A percentile compares a stretch with the other conserved stretches of the same genome.
These are phyloP conservation scores for Anolis sagrei DNA, from an alignment of 2,113 vertebrate genomes.

Conservation along the genomic window DNA sequence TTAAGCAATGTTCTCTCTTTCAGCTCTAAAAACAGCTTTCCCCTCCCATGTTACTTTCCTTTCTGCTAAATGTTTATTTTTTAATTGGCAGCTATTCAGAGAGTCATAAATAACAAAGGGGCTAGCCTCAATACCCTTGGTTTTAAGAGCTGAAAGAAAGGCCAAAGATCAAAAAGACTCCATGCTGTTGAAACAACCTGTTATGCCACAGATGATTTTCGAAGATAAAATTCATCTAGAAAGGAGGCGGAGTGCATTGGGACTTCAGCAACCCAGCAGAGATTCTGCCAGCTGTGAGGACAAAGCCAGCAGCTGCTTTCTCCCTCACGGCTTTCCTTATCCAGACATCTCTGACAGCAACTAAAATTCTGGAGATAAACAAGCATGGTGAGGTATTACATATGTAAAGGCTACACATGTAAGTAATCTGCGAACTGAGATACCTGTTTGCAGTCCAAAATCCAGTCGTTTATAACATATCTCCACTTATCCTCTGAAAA, in stretches of 20 bases:
- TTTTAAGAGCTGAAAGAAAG: constrained; percentile 1
- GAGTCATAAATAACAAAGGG: constrained; percentile 10
- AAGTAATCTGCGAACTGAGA: background rate
- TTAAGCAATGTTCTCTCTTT: constrained; percentile 4
- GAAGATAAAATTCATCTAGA: background rate
- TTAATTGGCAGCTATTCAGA: constrained; percentile 28
- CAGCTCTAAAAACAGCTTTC: background rate
- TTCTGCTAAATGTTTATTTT: constrained; percentile 15
- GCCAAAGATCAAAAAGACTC: constrained; percentile 52
- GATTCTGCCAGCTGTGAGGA: background rate
- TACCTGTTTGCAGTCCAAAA: background rate
- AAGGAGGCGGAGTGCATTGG: background rate
- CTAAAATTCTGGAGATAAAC: background rate
- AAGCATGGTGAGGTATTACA: fast-evolving
- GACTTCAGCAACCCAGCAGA: background rate
- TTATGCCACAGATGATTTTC: background rate
- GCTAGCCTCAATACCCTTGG: background rate
- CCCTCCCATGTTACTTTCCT: constrained; percentile 24
- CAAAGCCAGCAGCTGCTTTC: background rate
- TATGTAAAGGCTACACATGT: background rate
- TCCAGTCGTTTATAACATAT: background rate
- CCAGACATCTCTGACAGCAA: background rate
- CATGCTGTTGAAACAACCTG: background rate
- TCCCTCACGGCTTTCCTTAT: background rate
- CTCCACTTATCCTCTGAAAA: background rate